Evolutionary conservation across 2,888 invertebrate genomes (phyloP).

Genomic region (Lingula anatina): DNA sequence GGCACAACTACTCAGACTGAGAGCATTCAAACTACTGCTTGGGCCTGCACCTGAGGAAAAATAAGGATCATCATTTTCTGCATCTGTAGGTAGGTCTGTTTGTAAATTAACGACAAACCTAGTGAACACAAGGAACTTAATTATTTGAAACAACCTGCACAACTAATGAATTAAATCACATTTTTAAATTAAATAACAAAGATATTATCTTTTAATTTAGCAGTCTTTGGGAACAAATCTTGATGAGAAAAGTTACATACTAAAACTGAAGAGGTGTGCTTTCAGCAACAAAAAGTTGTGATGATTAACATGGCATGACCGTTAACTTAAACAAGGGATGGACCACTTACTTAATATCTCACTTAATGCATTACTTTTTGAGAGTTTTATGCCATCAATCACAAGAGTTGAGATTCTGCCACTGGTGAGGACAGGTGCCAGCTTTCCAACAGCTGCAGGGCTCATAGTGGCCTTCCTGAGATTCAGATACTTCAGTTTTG

Average conservation of each 20-base stretch:
- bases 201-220: conserved; percentile 7
- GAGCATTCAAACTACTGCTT: conserved; percentile 15
- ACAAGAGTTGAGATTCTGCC: conserved; percentile 15
- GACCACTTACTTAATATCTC: too few relatives aligned
- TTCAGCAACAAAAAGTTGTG: too few relatives aligned
- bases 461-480: conserved; percentile 22
- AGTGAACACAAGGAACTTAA: too few relatives aligned
- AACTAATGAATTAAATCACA: too few relatives aligned
- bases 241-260: background rate
- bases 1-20: conserved; percentile 33
- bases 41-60: background rate
- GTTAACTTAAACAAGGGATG: too few relatives aligned
- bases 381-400: conserved; percentile 32
- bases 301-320: too few relatives aligned
- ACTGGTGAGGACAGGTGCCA: conserved; percentile 4
- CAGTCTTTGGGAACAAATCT: conserved; percentile 10
- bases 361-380: too few relatives aligned
- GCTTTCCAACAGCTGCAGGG: conserved; percentile 9
- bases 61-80: too few relatives aligned
- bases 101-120: too few relatives aligned
- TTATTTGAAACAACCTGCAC: too few relatives aligned
- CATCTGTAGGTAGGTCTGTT: too few relatives aligned
- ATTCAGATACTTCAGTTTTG: conserved; percentile 25
- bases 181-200: background rate
- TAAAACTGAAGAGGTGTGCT: background rate